Percentiles rank a stretch among this genome's conserved stretches.
Conservation (phyloP, 2,797 vertebrate genomes). For the Acrossocheilus fasciatus region DNA sequence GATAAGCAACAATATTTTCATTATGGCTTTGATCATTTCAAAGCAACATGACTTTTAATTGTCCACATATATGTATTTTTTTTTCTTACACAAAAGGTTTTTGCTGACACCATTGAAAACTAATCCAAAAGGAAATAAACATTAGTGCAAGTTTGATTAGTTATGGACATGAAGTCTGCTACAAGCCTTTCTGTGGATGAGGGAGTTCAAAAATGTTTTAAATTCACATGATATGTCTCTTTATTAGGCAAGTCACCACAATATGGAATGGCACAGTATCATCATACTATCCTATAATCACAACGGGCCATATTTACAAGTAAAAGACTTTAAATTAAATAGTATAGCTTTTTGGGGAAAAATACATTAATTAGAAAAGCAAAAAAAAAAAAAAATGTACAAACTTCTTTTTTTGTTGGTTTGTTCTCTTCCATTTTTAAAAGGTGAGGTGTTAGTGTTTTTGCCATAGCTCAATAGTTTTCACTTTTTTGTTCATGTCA, state of each 20-base stretch:
- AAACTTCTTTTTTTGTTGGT: conserved; percentile 64
- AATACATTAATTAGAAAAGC: conserved; percentile 83
- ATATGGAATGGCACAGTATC: conserved; percentile 81
- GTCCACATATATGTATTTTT: not conserved
- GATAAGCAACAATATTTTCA: not conserved
- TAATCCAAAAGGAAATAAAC: conserved; percentile 18
- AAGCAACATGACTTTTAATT: conserved; percentile 3
- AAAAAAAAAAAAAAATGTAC: conserved; percentile 80
- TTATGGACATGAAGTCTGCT: conserved; percentile 32
- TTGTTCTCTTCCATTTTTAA: conserved; percentile 67
- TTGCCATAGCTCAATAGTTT: conserved; percentile 22
- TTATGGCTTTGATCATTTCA: conserved; percentile 12
- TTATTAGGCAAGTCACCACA: conserved; percentile 82
- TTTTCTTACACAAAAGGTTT: conserved; percentile 9
- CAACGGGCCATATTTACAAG: conserved; percentile 87
- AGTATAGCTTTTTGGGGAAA: conserved; percentile 82
- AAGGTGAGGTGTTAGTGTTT: conserved; percentile 70
- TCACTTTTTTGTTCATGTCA: not conserved
- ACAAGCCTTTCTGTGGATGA: conserved; percentile 8
- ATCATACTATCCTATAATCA: conserved; percentile 80
- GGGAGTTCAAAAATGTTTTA: conserved; percentile 12
- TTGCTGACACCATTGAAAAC: conserved; percentile 11
- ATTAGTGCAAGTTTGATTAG: conserved; percentile 39
- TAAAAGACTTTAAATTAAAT: conserved; percentile 91
- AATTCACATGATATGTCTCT: conserved; percentile 71